These are phyloP conservation scores for Ophioderma brevispina DNA, from an alignment of 35 echinoderm and acorn worm species.

Conservation along the genomic window DNA sequence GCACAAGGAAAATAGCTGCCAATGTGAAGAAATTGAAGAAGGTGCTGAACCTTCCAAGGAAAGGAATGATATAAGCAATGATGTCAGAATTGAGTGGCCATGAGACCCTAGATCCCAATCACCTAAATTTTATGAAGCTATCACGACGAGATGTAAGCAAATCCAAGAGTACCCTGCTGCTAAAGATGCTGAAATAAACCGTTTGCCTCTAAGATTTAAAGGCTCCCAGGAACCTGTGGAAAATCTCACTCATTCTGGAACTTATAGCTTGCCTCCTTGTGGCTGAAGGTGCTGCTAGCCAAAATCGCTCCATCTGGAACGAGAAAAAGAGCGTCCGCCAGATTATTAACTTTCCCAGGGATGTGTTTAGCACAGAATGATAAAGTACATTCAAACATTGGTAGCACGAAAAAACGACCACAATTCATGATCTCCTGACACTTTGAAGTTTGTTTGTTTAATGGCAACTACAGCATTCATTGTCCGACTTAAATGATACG, in stretches of 20 bases:
- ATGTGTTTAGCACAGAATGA: background rate
- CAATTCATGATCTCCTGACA: too few species aligned
- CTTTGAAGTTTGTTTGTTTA: too few species aligned
- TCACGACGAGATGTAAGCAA: background rate
- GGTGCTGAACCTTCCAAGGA: background rate
- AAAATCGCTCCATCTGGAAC: background rate
- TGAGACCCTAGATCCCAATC: background rate
- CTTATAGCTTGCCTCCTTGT: background rate
- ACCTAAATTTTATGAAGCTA: background rate
- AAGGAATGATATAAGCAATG: background rate
- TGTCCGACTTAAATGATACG: too few species aligned
- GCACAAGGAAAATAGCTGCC: background rate
- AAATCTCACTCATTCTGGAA: too few species aligned
- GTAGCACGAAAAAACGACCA: slow-evolving; percentile 4
- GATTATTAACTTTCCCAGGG: background rate
- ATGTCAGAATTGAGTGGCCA: background rate
- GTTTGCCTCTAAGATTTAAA: background rate
- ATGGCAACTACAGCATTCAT: too few species aligned
- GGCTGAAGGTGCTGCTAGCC: background rate
- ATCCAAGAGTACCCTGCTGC: background rate
- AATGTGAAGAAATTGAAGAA: background rate
- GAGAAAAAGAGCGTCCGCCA: background rate
- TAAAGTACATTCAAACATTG: background rate
- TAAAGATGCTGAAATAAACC: background rate
- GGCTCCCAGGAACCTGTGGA: background rate